A percentile compares a stretch with the other conserved stretches of the same genome.
Conservation (phyloP, 2,888 invertebrate genomes). For the Lutraria lutraria region DNA sequence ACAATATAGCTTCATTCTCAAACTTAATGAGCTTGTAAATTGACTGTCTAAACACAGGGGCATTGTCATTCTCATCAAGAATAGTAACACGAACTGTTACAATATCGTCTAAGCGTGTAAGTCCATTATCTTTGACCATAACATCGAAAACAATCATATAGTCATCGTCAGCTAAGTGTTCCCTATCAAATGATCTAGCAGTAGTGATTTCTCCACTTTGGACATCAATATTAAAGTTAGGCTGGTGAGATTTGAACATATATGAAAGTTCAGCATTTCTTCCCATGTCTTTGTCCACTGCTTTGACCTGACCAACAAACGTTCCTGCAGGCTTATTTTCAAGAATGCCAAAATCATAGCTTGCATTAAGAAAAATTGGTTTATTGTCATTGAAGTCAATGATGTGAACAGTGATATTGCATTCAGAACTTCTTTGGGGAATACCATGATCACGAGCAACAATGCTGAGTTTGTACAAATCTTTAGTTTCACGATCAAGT, state of each 20-base stretch:
- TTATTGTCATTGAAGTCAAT: conserved; percentile 86
- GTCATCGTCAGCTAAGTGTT: conserved; percentile 75
- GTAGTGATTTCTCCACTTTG: conserved; percentile 97
- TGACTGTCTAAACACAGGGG: conserved; percentile 86
- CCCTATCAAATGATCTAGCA: conserved; percentile 89
- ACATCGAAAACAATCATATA: conserved; percentile 79
- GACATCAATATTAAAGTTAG: conserved; percentile 94
- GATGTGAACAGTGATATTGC: conserved; percentile 96
- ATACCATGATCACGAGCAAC: conserved; percentile 92
- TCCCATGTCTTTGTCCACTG: conserved; percentile 95
- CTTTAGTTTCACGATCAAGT: conserved; percentile 95
- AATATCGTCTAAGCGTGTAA: conserved; percentile 72
- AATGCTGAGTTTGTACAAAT: conserved; percentile 96
- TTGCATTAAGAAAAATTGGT: conserved; percentile 89
- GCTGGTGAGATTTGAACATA: conserved; percentile 91
- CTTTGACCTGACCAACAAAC: conserved; percentile 83
- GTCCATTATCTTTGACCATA: conserved; percentile 80
- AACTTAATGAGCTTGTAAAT: conserved; percentile 77
- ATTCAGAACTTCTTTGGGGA: conserved; percentile 89
- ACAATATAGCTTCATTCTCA: conserved; percentile 89
- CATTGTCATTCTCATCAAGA: conserved; percentile 89
- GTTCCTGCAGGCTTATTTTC: conserved; percentile 80
- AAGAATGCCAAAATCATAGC: conserved; percentile 79
- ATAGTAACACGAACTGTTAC: conserved; percentile 79
- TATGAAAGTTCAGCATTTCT: conserved; percentile 95